Evolutionary conservation across 1,140 invertebrate genomes (phyloP).

Genomic region (Eriocheir sinensis): DNA sequence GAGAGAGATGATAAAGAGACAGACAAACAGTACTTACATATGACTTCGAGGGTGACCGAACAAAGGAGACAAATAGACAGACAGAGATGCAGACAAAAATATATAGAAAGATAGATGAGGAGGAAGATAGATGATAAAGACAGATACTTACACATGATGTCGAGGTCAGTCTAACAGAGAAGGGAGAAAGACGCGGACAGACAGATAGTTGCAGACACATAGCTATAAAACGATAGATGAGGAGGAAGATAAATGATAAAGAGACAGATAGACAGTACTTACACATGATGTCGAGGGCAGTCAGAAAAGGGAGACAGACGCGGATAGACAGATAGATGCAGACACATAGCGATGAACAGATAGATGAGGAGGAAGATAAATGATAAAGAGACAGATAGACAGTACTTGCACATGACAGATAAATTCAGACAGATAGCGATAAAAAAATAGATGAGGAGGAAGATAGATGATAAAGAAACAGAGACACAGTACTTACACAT

Average conservation of each 20-base stretch:
- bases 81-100: background rate
- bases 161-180: no score
- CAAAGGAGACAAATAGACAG: background rate
- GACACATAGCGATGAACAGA: no score
- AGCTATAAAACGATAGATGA: no score
- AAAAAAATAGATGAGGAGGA: no score
- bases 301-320: background rate
- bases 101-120: background rate
- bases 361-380: background rate
- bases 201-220: no score
- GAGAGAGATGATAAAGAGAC: no score
- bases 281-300: no score
- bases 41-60: background rate
- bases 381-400: background rate
- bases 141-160: no score
- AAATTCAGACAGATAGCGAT: no score
- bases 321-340: no score
- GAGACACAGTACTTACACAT: slow-evolving; percentile 44
- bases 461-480: background rate
- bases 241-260: background rate
- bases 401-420: background rate
- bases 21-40: no score
- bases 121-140: no score
- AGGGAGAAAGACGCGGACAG: background rate
- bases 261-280: background rate